These are phyloP conservation scores for Osmoderma eremita DNA, from an alignment of 2,888 invertebrate species.

Conservation along the genomic window DNA sequence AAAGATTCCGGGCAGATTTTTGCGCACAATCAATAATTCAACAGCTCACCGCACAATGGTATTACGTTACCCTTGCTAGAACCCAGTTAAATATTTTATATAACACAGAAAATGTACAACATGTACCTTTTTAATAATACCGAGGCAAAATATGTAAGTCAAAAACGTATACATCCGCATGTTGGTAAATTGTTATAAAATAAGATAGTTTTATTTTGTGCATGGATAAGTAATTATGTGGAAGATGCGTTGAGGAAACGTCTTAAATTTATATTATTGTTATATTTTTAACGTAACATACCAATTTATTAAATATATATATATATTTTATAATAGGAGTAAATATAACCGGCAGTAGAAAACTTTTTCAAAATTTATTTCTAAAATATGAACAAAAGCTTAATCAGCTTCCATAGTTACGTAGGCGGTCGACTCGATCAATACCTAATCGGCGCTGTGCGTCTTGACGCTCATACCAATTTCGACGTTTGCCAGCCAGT, in stretches of 20 bases:
- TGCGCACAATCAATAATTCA: slow-evolving; percentile 59
- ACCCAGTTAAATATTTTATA: slow-evolving; percentile 26
- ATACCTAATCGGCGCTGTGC: slow-evolving; percentile 56
- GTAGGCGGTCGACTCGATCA: slow-evolving; percentile 53
- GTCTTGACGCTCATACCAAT: slow-evolving; percentile 53
- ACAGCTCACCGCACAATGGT: slow-evolving; percentile 50
- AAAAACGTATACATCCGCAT: slow-evolving; percentile 10
- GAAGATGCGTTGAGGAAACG: too few species aligned
- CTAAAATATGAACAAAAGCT: too few species aligned
- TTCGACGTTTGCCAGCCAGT: slow-evolving; percentile 10
- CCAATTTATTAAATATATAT: too few species aligned
- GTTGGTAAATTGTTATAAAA: slow-evolving; percentile 1
- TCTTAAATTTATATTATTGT: too few species aligned
- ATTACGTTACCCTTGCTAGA: slow-evolving; percentile 38
- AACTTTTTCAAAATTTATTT: too few species aligned
- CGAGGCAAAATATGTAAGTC: slow-evolving; percentile 38
- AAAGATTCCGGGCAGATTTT: slow-evolving; percentile 46
- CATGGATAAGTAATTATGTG: too few species aligned
- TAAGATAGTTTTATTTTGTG: too few species aligned
- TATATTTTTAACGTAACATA: too few species aligned
- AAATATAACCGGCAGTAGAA: too few species aligned
- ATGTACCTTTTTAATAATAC: slow-evolving; percentile 4
- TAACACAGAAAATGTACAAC: slow-evolving; percentile 14
- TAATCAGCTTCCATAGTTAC: slow-evolving; percentile 46
- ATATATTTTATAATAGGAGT: too few species aligned